Conservation (phyloP, 2,113 vertebrate species). For the Cyprinodon brontotheroides region DNA sequence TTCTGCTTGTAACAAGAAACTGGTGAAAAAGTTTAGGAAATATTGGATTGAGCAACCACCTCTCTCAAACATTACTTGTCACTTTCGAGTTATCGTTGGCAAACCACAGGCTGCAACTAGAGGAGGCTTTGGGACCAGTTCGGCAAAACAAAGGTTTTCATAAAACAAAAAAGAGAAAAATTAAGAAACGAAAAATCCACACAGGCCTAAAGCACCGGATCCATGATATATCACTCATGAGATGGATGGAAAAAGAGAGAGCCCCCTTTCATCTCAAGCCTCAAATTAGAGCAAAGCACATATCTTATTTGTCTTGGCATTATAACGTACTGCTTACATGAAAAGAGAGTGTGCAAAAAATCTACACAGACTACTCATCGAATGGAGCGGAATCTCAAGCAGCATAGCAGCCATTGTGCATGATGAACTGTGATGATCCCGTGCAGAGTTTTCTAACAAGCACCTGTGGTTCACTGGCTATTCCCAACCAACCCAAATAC, state of each 20-base stretch:
- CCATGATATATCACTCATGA: slow-evolving; percentile 46
- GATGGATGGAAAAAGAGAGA: slow-evolving; percentile 19
- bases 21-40: background rate
- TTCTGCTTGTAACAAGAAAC: background rate
- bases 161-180: slow-evolving; percentile 39
- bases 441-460: slow-evolving; percentile 31
- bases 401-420: background rate
- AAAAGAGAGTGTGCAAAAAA: slow-evolving; percentile 10
- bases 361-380: slow-evolving; percentile 1
- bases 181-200: slow-evolving; percentile 7
- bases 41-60: slow-evolving; percentile 52
- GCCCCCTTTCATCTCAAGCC: slow-evolving; percentile 45
- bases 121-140: slow-evolving; percentile 46
- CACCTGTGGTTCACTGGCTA: slow-evolving; percentile 39
- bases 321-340: slow-evolving; percentile 19
- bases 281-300: slow-evolving; percentile 51
- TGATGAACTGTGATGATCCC: slow-evolving; percentile 30
- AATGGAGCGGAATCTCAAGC: slow-evolving; percentile 12
- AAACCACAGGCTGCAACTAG: slow-evolving; percentile 30
- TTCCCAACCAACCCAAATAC: slow-evolving; percentile 48
- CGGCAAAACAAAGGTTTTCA: slow-evolving; percentile 50
- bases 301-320: slow-evolving; percentile 27
- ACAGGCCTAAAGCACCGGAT: slow-evolving; percentile 46
- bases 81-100: slow-evolving; percentile 40
- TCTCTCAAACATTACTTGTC: slow-evolving; percentile 22